Evolutionary conservation across 2,888 invertebrate genomes (phyloP).

Genomic region (Drosophila greeni): DNA sequence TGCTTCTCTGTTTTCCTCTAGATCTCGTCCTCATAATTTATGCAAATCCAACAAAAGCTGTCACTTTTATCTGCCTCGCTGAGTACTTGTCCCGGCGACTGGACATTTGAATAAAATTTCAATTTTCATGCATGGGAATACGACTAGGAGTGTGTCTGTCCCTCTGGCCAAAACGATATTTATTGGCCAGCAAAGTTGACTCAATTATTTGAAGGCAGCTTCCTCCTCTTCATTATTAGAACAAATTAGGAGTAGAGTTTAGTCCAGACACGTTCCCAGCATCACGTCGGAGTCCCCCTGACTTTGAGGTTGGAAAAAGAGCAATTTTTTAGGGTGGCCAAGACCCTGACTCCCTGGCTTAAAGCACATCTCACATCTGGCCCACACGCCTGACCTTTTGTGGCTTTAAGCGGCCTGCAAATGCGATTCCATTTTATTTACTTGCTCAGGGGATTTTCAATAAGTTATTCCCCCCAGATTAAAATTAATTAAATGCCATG

Average conservation of each 20-base stretch:
- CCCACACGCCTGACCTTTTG: conserved; percentile 30
- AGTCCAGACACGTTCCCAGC: conserved; percentile 56
- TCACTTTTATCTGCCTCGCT: conserved; percentile 37
- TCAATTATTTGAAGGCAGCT: conserved; percentile 55
- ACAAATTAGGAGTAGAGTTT: conserved; percentile 54
- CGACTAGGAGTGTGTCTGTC: conserved; percentile 2
- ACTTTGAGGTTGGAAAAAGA: conserved; percentile 26
- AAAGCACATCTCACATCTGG: background rate
- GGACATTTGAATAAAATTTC: conserved; percentile 67
- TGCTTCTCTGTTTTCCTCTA: background rate
- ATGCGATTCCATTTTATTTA: conserved; percentile 23
- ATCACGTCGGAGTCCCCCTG: conserved; percentile 44
- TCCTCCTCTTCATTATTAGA: conserved; percentile 57
- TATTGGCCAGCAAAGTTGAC: conserved; percentile 53
- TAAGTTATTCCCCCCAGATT: conserved; percentile 30
- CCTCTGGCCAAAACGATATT: conserved; percentile 28
- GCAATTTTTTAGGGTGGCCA: conserved; percentile 55
- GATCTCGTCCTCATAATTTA: conserved; percentile 57
- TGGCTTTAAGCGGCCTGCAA: conserved; percentile 18
- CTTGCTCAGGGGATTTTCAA: conserved; percentile 11
- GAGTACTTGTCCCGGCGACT: conserved; percentile 34
- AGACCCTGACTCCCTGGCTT: conserved; percentile 10
- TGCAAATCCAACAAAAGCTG: conserved; percentile 56
- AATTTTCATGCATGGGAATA: conserved; percentile 58
- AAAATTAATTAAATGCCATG: conserved; percentile 30